Evolutionary conservation across 2,888 invertebrate genomes (phyloP), one percentile per base, ranked within the genome.

Genomic region (Aethes cnicana): DNA sequence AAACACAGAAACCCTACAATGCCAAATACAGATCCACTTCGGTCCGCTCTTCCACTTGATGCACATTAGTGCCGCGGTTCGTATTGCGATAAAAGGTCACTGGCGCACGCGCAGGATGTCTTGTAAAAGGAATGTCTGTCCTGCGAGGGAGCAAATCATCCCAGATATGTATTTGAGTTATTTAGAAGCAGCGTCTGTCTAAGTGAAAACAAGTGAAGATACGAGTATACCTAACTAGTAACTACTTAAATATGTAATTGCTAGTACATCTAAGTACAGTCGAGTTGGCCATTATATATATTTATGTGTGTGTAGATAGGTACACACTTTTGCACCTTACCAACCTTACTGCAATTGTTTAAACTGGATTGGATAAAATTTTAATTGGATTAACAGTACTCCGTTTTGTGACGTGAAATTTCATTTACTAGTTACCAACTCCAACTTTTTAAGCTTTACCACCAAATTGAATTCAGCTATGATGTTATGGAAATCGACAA

Each of bases 111-210:
- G 41, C 52, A 52, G 52, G 52, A 52, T 52, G 52, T 52, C 44
- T 52, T 39, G 37, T 44, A 46, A n/a, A 52, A 46, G 52, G 52
- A 52, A 52, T 52, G 52, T 26, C 52, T 46, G 52, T 52, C 26
- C 33, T 37, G 28, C 12, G 21, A 4, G 49, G 11, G 28, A 25
- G 43, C 43, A 32, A 35, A 49, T 43, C 43, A 33, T 25, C 25
- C 18, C n/a, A 2, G 28, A 25, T n/a, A 26, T 5, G 21, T 30
- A 18, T 7, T 4, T 23, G 8, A n/a, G n/a, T n/a, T n/a, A n/a
- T n/a, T n/a, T 11, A 17, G 7, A 7, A 4, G 11, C 21, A 14
- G 23, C 17, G 23, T 44, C 28, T 17, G 28, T 30, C 16, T 30
- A 23, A 12, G 16, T 23, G 32, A 3, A 33, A 23, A 41, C 39